Evolutionary conservation across 2,113 vertebrate species (phyloP).

Genomic region (Galemys pyrenaicus): DNA sequence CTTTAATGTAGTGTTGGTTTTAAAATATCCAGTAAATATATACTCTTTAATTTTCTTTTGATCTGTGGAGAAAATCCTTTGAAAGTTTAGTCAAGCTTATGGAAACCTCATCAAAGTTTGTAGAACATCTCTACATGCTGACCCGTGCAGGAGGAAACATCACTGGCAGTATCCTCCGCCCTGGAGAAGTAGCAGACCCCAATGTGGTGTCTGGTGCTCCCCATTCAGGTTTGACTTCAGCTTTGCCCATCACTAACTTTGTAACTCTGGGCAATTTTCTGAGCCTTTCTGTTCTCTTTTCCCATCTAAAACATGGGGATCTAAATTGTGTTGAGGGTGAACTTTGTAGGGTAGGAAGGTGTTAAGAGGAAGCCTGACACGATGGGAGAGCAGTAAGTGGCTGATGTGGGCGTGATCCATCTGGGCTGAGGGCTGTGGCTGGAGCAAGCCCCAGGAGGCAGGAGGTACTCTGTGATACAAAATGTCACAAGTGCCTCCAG

Average conservation of each 20-base stretch:
- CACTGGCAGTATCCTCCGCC: rapidly evolving
- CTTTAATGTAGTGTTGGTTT: not conserved
- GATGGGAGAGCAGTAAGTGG: rapidly evolving
- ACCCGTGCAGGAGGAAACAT: no score
- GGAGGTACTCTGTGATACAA: not conserved
- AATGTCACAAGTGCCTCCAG: rapidly evolving
- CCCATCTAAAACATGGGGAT: no score
- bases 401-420: rapidly evolving
- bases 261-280: not conserved
- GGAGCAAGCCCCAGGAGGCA: not conserved
- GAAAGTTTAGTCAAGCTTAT: not conserved
- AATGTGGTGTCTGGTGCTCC: not conserved
- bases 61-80: not conserved
- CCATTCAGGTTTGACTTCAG: not conserved
- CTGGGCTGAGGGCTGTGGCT: rapidly evolving
- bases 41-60: not conserved
- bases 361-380: not conserved
- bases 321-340: rapidly evolving
- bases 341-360: rapidly evolving
- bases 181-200: rapidly evolving
- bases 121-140: not conserved
- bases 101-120: rapidly evolving
- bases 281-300: not conserved
- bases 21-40: not conserved
- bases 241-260: not conserved